Evolutionary conservation across 2,888 invertebrate species (phyloP).

Genomic region (Marasmarcha lunaedactyla): DNA sequence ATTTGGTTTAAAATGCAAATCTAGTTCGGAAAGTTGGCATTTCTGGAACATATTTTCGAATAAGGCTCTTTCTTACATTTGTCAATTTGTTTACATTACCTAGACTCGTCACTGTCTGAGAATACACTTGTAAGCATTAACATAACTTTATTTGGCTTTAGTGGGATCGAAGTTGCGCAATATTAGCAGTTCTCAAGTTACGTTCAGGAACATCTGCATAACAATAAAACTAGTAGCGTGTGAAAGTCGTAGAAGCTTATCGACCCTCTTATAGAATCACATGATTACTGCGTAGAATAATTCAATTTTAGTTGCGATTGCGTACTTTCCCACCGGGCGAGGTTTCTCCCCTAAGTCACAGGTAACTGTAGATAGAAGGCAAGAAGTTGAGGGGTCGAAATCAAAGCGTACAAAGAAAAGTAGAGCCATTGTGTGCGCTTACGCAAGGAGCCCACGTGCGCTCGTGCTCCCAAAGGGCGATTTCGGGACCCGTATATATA

Average conservation of each 20-base stretch:
- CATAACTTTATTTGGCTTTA: too few relatives aligned
- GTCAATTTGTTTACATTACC: too few relatives aligned
- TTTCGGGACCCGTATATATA: conserved; percentile 38
- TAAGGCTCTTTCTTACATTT: too few relatives aligned
- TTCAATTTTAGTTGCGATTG: conserved; percentile 55
- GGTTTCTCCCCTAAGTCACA: conserved; percentile 57
- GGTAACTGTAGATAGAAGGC: conserved; percentile 58
- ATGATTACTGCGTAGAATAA: conserved; percentile 46
- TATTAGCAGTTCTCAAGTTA: conserved; percentile 16
- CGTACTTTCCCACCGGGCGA: conserved; percentile 55
- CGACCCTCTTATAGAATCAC: conserved; percentile 42
- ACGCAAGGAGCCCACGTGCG: conserved; percentile 62
- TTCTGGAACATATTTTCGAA: too few relatives aligned
- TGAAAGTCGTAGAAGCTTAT: conserved; percentile 38
- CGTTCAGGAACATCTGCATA: conserved; percentile 27
- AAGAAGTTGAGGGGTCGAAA: conserved; percentile 61
- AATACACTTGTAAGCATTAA: too few relatives aligned
- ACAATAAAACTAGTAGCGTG: conserved; percentile 42
- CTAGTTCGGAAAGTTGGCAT: too few relatives aligned
- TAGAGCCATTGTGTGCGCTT: conserved; percentile 54
- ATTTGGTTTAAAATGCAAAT: too few relatives aligned
- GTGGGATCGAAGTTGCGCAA: conserved; percentile 10
- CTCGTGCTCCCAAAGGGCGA: conserved; percentile 31
- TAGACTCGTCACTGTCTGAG: too few relatives aligned
- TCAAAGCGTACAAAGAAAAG: conserved; percentile 52